A percentile compares a stretch with the other conserved stretches of the same genome.
These are phyloP conservation scores for Forpus xanthops DNA, from an alignment of 2,797 vertebrate species.

Conservation along the genomic window DNA sequence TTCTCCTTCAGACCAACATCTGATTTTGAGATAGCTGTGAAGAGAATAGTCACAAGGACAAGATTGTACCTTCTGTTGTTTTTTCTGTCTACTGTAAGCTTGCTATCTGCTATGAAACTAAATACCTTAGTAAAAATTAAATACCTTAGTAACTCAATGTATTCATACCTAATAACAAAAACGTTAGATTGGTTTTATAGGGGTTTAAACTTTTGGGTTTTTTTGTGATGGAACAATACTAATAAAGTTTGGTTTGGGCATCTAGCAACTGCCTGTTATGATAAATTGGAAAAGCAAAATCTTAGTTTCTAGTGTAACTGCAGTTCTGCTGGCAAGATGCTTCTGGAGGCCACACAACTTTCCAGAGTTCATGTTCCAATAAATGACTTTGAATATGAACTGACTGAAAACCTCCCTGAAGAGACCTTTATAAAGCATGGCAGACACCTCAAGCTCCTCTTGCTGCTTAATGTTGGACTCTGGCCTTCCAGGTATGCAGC, in stretches of 20 bases:
- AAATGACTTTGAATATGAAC: neutral
- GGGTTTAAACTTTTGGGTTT: neutral
- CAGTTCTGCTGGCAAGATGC: neutral
- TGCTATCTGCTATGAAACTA: neutral
- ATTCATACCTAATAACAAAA: neutral
- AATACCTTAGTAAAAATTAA: neutral
- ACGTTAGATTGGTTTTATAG: neutral
- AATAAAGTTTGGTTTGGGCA: neutral
- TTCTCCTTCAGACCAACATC: neutral
- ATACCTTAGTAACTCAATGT: neutral
- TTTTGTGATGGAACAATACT: neutral
- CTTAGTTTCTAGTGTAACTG: neutral
- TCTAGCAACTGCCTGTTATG: neutral
- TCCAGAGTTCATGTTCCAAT: neutral
- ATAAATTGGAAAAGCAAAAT: neutral
- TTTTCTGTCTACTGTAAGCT: neutral
- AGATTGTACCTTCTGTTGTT: neutral
- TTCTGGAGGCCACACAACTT: neutral
- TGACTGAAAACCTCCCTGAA: neutral
- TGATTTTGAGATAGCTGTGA: neutral
- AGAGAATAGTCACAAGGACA: neutral
- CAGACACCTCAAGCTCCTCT: neutral
- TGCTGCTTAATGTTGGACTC: neutral
- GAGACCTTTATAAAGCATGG: neutral
- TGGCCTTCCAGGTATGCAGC: neutral